A percentile compares a stretch with the other conserved stretches of the same genome.
phyloP scores from a whole-genome alignment of 2,888 invertebrate genomes.

The Euzophera pinguis region DNA sequence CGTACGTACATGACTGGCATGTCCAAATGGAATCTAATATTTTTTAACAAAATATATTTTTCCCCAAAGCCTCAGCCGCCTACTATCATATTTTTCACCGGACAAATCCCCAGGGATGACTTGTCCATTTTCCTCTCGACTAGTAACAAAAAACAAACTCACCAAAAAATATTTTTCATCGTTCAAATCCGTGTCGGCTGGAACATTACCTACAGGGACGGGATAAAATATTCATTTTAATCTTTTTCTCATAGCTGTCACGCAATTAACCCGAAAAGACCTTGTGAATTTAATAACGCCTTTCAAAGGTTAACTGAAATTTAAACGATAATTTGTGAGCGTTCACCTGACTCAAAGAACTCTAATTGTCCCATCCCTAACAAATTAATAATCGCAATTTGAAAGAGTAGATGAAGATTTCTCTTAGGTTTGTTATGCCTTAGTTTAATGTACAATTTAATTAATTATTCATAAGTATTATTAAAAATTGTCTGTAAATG shows the following conservation, averaged over 20 bases:
- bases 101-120: constrained; percentile 38
- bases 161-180: constrained; percentile 27
- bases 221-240: constrained; percentile 48
- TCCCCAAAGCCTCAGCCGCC: neutral
- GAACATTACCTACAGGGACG: constrained; percentile 28
- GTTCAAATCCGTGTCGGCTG: constrained; percentile 29
- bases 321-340: constrained; percentile 49
- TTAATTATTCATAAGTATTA: neutral
- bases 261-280: constrained; percentile 46
- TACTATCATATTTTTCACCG: constrained; percentile 28
- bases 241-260: constrained; percentile 41
- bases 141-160: constrained; percentile 31
- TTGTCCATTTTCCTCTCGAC: constrained; percentile 41
- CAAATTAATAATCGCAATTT: constrained; percentile 38
- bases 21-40: constrained; percentile 1
- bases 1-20: neutral
- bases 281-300: constrained; percentile 49
- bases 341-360: constrained; percentile 44
- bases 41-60: constrained; percentile 16
- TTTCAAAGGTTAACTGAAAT: constrained; percentile 42
- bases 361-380: constrained; percentile 43
- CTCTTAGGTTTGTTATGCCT: constrained; percentile 9
- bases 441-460: neutral
- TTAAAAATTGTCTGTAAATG: neutral
- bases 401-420: constrained; percentile 17